phyloP scores from a whole-genome alignment of 2,113 vertebrate genomes.

The Aegotheles bennettii region DNA sequence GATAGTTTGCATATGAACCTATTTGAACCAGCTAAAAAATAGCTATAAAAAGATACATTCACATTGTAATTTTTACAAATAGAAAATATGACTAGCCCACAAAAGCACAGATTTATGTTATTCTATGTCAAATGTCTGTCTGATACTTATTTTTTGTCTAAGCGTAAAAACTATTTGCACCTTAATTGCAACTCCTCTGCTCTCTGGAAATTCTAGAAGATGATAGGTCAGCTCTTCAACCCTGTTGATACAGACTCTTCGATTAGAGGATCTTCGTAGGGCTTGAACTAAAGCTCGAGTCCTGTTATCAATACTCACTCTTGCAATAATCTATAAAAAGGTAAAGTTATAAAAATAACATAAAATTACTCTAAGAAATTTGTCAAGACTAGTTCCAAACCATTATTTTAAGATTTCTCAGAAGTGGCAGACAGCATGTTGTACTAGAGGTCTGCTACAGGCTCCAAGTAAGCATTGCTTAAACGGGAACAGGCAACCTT shows the following conservation, averaged over 20 bases:
- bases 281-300: slow-evolving; percentile 91
- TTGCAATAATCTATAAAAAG: slow-evolving; percentile 88
- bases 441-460: not conserved
- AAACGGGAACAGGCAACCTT: not conserved
- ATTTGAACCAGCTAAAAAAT: not conserved
- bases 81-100: not conserved
- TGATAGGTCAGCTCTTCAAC: slow-evolving; percentile 94
- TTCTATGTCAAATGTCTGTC: not conserved
- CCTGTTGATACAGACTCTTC: slow-evolving; percentile 86
- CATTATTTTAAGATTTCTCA: slow-evolving; percentile 33
- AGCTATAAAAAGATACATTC: not conserved
- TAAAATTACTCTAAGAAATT: not conserved
- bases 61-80: not conserved
- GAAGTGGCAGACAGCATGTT: not conserved
- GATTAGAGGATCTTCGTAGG: slow-evolving; percentile 84
- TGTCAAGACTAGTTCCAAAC: not conserved
- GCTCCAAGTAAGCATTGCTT: not conserved
- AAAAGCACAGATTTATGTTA: not conserved
- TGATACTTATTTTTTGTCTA: not conserved
- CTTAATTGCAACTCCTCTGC: slow-evolving; percentile 89
- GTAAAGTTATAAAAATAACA: not conserved
- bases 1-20: not conserved
- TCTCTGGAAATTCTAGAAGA: slow-evolving; percentile 94
- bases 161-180: slow-evolving; percentile 56
- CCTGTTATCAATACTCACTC: slow-evolving; percentile 93